Percentiles rank a stretch among this genome's conserved stretches.
Conservation (phyloP, 2,888 invertebrate species). For the Lasioglossum morio region DNA sequence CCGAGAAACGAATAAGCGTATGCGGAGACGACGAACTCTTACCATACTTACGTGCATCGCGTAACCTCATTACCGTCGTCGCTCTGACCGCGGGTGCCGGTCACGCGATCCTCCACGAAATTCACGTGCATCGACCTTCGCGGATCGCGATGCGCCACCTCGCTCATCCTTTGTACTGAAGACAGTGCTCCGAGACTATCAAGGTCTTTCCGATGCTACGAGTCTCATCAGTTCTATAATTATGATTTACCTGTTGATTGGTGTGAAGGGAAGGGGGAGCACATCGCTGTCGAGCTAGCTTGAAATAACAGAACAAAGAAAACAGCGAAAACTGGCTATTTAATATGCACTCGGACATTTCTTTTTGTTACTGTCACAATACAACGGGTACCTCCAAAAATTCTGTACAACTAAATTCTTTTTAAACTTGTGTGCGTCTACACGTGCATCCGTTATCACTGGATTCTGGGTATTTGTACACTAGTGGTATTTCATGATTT, state of each 20-base stretch:
- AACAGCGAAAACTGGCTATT: background rate
- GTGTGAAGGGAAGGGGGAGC: background rate
- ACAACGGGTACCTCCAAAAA: background rate
- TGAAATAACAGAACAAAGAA: background rate
- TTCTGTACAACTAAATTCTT: background rate
- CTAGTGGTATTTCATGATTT: background rate
- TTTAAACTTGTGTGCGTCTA: too few species aligned
- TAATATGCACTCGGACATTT: background rate
- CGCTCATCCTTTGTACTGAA: conserved; percentile 28
- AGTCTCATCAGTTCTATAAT: background rate
- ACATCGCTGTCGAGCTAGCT: background rate
- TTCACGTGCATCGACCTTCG: conserved; percentile 35
- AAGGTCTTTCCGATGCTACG: background rate
- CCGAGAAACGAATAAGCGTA: conserved; percentile 70
- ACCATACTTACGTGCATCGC: conserved; percentile 67
- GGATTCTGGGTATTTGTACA: too few species aligned
- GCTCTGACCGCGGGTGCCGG: conserved; percentile 10
- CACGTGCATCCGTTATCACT: too few species aligned
- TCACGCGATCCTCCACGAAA: conserved; percentile 56
- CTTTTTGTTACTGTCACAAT: background rate
- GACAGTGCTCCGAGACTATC: background rate
- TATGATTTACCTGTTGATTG: conserved; percentile 7
- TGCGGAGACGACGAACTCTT: conserved; percentile 63
- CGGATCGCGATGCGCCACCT: conserved; percentile 17
- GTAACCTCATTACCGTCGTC: conserved; percentile 68